These are phyloP conservation scores for Pithys albifrons DNA, from an alignment of 2,113 vertebrate genomes.

Conservation along the genomic window DNA sequence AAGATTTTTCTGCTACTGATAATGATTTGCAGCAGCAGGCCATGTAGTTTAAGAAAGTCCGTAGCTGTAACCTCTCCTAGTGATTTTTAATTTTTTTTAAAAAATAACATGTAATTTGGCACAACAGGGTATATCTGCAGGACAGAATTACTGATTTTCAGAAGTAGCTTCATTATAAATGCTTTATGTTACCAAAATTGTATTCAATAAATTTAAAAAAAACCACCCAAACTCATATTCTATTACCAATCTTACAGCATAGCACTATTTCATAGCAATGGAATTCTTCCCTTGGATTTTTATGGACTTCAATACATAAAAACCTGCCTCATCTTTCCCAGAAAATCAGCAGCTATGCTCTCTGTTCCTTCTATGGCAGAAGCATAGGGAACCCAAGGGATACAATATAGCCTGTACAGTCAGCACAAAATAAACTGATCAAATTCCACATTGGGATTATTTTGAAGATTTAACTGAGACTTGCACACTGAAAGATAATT, in stretches of 20 bases:
- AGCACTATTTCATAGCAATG: neutral
- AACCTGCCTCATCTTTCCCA: fast-evolving
- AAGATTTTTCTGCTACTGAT: neutral
- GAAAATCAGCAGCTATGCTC: neutral
- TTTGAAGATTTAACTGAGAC: neutral
- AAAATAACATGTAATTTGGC: neutral
- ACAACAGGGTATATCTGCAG: neutral
- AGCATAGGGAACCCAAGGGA: neutral
- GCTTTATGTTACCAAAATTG: neutral
- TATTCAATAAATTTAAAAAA: neutral
- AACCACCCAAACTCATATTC: neutral
- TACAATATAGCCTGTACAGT: neutral
- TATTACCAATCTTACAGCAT: neutral
- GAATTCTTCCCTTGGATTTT: neutral
- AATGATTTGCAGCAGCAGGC: neutral
- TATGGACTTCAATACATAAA: neutral
- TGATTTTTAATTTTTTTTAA: neutral
- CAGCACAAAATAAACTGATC: neutral
- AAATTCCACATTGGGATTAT: neutral
- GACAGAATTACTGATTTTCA: neutral
- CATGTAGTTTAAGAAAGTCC: neutral
- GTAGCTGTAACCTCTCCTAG: neutral
- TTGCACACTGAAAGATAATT: neutral
- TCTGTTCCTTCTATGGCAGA: neutral
- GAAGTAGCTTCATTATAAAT: neutral